phyloP scores from a whole-genome alignment of 2,888 invertebrate species.

The Acleris sparsana region DNA sequence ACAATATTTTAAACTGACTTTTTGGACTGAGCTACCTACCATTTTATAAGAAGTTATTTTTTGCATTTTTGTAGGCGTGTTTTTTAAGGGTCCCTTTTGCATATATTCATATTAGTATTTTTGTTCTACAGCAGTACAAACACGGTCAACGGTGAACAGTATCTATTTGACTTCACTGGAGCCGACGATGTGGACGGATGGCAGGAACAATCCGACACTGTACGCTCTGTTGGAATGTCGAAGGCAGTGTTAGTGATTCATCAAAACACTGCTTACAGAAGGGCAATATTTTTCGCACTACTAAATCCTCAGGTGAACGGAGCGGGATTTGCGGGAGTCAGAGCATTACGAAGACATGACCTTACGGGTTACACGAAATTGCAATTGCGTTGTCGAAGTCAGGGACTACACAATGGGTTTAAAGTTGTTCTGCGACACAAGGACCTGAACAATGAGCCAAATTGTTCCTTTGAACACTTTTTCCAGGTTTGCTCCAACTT shows the following conservation, averaged over 20 bases:
- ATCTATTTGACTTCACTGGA: conserved; percentile 85
- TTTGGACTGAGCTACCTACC: too few relatives aligned
- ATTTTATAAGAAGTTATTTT: too few relatives aligned
- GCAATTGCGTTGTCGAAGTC: conserved; percentile 82
- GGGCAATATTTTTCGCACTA: conserved; percentile 85
- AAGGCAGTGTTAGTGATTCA: conserved; percentile 85
- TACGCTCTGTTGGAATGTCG: conserved; percentile 86
- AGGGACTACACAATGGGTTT: conserved; percentile 83
- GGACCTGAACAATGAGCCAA: conserved; percentile 80
- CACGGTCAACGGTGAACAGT: conserved; percentile 54
- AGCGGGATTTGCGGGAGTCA: conserved; percentile 86
- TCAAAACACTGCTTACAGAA: conserved; percentile 82
- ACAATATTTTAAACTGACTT: too few relatives aligned
- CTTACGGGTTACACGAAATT: conserved; percentile 76
- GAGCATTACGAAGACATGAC: conserved; percentile 76
- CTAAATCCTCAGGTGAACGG: conserved; percentile 87
- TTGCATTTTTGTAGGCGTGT: too few relatives aligned
- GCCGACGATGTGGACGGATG: conserved; percentile 77
- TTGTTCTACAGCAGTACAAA: conserved; percentile 46
- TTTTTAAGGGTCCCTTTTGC: neutral
- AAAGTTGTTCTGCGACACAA: conserved; percentile 85
- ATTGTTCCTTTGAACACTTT: conserved; percentile 85
- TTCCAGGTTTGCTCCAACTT: conserved; percentile 73
- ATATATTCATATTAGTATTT: neutral
- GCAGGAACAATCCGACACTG: conserved; percentile 86